A percentile compares a stretch with the other conserved stretches of the same genome.
phyloP scores from a whole-genome alignment of 1,140 invertebrate species.

The Scaptomyza graminum region DNA sequence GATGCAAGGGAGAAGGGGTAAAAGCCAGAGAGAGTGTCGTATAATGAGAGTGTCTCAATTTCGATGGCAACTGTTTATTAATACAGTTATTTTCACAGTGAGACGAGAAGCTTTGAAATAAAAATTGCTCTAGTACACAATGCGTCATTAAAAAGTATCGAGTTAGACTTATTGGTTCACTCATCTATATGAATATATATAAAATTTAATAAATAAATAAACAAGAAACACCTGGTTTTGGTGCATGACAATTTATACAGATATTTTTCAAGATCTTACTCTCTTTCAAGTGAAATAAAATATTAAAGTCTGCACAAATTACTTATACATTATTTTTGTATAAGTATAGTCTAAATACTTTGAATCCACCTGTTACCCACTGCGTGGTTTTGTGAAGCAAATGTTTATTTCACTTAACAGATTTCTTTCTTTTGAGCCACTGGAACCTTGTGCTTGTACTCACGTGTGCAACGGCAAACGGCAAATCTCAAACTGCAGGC shows the following conservation, averaged over 20 bases:
- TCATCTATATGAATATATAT: not conserved
- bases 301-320: not conserved
- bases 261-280: no score
- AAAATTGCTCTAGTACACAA: slow-evolving; percentile 1
- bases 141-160: slow-evolving; percentile 1
- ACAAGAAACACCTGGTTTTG: not conserved
- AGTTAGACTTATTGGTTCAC: slow-evolving; percentile 12
- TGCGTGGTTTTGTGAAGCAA: not conserved
- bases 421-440: not conserved
- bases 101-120: slow-evolving; percentile 13
- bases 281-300: no score
- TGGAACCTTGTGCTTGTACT: slow-evolving; percentile 6
- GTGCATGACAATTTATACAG: not conserved
- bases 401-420: not conserved
- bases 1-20: slow-evolving; percentile 6
- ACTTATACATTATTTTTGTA: not conserved
- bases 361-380: no score
- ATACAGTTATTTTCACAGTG: slow-evolving; percentile 50
- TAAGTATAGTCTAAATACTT: no score
- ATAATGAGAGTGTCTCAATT: slow-evolving; percentile 19
- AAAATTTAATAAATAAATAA: not conserved
- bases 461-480: slow-evolving; percentile 21
- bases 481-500: not conserved
- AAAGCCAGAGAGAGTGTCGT: no score
- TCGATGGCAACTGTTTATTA: slow-evolving; percentile 37